Evolutionary conservation across 2,888 invertebrate species (phyloP).

Genomic region (Nudaria mundana): DNA sequence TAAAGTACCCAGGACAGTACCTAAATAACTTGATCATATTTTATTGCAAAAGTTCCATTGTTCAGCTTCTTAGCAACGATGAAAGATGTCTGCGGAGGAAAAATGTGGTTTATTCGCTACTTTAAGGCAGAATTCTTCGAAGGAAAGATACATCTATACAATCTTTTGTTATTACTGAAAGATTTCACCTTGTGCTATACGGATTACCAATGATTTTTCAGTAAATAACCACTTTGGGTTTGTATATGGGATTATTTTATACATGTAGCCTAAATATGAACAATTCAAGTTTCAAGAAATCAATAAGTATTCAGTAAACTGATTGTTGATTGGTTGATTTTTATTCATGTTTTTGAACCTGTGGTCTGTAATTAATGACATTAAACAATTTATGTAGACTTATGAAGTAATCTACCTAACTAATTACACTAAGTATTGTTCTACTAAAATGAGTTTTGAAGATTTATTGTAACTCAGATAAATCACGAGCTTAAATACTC

Average conservation of each 20-base stretch:
- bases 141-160: not conserved
- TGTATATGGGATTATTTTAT: not conserved
- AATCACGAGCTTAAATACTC: not conserved
- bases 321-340: too few species aligned
- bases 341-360: too few species aligned
- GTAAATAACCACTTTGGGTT: not conserved
- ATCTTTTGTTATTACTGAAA: not conserved
- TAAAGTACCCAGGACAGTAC: too few species aligned
- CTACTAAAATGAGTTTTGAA: too few species aligned
- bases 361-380: too few species aligned
- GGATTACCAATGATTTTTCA: not conserved
- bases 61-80: slow-evolving; percentile 19
- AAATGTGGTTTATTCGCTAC: not conserved
- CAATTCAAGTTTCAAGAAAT: too few species aligned
- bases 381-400: too few species aligned
- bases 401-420: too few species aligned
- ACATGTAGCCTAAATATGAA: too few species aligned
- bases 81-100: slow-evolving; percentile 19
- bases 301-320: too few species aligned
- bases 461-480: not conserved
- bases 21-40: slow-evolving; percentile 32
- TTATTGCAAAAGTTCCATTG: slow-evolving; percentile 31
- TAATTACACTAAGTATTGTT: too few species aligned
- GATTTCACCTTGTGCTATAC: not conserved
- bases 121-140: slow-evolving; percentile 1